Conservation (phyloP, 2,888 invertebrate genomes). For the Meliscaeva auricollis region DNA sequence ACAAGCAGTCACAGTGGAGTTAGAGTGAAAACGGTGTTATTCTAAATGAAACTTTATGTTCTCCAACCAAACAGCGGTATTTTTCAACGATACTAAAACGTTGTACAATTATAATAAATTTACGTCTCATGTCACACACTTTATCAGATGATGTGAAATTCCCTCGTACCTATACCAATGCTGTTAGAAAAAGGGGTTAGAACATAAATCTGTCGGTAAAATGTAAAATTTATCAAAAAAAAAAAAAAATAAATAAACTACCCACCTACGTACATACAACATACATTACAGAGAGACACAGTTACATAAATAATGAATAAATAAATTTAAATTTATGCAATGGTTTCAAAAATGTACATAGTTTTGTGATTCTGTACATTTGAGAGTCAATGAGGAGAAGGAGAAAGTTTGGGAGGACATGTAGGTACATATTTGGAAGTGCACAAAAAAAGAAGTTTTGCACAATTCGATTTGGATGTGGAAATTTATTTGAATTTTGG, state of each 20-base stretch:
- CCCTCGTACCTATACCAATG: not conserved
- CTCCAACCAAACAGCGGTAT: slow-evolving; percentile 2
- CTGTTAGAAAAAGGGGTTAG: not conserved
- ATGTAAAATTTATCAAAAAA: not conserved
- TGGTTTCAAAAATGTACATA: not conserved
- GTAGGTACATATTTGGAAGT: not conserved
- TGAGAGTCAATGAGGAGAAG: too few relatives aligned
- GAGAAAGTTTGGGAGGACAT: too few relatives aligned
- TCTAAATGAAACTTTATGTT: slow-evolving; percentile 66
- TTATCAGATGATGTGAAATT: slow-evolving; percentile 37
- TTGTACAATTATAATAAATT: slow-evolving; percentile 52
- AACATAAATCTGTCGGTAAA: not conserved
- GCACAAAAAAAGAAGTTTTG: not conserved
- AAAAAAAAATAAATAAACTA: too few relatives aligned
- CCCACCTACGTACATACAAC: too few relatives aligned
- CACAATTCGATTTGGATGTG: not conserved
- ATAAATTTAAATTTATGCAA: slow-evolving; percentile 8
- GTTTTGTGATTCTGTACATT: not conserved
- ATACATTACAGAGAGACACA: too few relatives aligned
- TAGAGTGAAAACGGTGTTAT: slow-evolving; percentile 2
- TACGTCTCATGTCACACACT: slow-evolving; percentile 26
- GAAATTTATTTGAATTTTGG: not conserved
- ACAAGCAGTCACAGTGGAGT: not conserved
- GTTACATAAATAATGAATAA: not conserved
- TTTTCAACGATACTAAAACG: slow-evolving; percentile 15